Evolutionary conservation across 64 coral and sea anemone species (phyloP), one percentile per base, ranked within the genome.

Genomic region (Montipora foliosa): DNA sequence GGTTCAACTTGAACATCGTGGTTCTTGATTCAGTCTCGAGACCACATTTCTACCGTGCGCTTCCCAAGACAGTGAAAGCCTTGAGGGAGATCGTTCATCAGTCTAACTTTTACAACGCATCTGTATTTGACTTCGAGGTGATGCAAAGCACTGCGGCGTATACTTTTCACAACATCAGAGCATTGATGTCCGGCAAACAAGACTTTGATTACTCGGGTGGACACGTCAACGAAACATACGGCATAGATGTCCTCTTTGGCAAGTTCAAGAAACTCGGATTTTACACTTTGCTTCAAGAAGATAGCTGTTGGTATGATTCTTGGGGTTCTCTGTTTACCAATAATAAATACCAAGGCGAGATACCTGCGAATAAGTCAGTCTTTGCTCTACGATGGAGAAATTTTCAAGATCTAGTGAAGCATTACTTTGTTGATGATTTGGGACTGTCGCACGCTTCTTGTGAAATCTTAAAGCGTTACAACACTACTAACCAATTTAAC

Each of bases 401-500:
- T 10, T 96, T 94, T 84, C 89, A 20, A 21, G 51, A 94, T 6
- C 48, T 53, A 21, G 79, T 94, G n/a, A 52, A 49, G 16, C 8
- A 22, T 17, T 93, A 89, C 21, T 20, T 52, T 5, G 37, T 99
- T 5, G 97, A 99, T 72, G 95, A 99, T 78, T 89, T 92, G 47
- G 97, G 97, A 19, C 79, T 99, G 48, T 91, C 92, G n/a, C 53
- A 84, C 52, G 90, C 79, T 57, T 89, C 91, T 47, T 99, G 97
- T 75, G 88, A 94, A 45, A 89, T 94, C 37, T 94, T 94, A 44
- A 92, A 88, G 78, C 90, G 89, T 49, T 89, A 92, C 81, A 91
- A 89, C 21, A 92, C 49, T 4, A 94, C 97, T 71, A 96, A 99
- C 49, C 89, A 94, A 80, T 94, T 96, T 29, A 92, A 96, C 75